phyloP scores from a whole-genome alignment of 2,888 invertebrate species.

The Sinotaia quadrata region DNA sequence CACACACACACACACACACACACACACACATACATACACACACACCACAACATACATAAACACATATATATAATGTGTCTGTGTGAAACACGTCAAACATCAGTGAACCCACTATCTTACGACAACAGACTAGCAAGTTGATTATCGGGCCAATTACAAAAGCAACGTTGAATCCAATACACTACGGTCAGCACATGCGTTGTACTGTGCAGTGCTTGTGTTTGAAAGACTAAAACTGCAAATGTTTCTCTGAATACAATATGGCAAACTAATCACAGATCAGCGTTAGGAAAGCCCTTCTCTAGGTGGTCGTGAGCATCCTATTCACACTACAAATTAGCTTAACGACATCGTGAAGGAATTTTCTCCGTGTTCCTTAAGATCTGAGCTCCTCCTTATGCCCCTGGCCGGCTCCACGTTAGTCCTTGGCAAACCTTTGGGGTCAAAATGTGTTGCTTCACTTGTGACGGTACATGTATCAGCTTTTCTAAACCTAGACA shows the following conservation, averaged over 20 bases:
- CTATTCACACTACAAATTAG: not conserved
- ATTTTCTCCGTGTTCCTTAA: not conserved
- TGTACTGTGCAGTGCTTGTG: too few species aligned
- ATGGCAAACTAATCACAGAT: too few species aligned
- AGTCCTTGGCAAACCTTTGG: not conserved
- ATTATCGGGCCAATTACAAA: too few species aligned
- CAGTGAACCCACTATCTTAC: too few species aligned
- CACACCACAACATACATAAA: not conserved
- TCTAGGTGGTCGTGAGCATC: not conserved
- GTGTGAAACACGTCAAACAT: not conserved
- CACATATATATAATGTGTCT: not conserved
- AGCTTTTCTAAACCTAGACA: too few species aligned
- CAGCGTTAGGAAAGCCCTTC: too few species aligned
- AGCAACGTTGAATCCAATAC: too few species aligned
- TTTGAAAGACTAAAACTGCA: too few species aligned
- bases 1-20: constrained; percentile 13
- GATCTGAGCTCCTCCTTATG: not conserved
- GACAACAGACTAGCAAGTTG: too few species aligned
- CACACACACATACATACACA: constrained; percentile 11
- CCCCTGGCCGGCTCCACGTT: not conserved
- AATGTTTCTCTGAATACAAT: too few species aligned
- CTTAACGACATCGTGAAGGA: not conserved
- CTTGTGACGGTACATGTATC: too few species aligned
- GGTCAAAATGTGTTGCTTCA: not conserved
- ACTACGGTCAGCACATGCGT: too few species aligned